These are phyloP conservation scores for Psilanteris sp. DNA, from an alignment of 1,140 invertebrate species.

Conservation along the genomic window DNA sequence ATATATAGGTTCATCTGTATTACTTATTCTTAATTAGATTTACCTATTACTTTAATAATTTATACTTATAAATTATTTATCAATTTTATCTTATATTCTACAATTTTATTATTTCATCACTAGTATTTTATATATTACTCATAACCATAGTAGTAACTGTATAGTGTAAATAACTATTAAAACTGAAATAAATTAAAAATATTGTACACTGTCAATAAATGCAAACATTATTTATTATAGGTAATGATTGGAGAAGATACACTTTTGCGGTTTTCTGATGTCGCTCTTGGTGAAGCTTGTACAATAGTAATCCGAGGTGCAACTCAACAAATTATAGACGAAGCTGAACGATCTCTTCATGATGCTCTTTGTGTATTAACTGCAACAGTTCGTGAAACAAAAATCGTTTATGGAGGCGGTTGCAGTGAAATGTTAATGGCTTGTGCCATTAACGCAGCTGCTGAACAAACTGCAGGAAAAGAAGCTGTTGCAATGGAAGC, in stretches of 20 bases:
- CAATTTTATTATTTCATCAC: too few relatives aligned
- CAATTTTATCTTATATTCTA: too few relatives aligned
- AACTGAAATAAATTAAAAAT: too few relatives aligned
- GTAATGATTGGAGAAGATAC: constrained; percentile 99
- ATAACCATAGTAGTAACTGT: too few relatives aligned
- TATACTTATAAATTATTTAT: too few relatives aligned
- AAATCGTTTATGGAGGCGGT: constrained; percentile 95
- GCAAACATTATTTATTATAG: constrained; percentile 76
- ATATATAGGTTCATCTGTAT: too few relatives aligned
- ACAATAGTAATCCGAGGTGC: constrained; percentile 98
- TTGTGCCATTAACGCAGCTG: constrained; percentile 90
- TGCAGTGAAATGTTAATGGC: constrained; percentile 98
- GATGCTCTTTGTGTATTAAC: constrained; percentile 98
- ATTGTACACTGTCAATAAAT: too few relatives aligned
- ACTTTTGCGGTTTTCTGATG: constrained; percentile 96
- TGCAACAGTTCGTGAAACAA: constrained; percentile 95
- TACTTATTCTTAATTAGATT: too few relatives aligned
- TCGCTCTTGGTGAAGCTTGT: constrained; percentile 97
- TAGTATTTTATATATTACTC: too few relatives aligned
- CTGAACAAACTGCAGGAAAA: constrained; percentile 95
- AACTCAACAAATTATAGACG: constrained; percentile 99
- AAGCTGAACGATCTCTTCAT: constrained; percentile 98
- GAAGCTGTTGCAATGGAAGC: constrained; percentile 98
- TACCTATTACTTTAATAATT: too few relatives aligned
- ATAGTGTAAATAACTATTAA: too few relatives aligned